Percentiles rank a stretch among this genome's conserved stretches.
Conservation (phyloP, 2,113 vertebrate genomes). For the Ciconia stormi region DNA sequence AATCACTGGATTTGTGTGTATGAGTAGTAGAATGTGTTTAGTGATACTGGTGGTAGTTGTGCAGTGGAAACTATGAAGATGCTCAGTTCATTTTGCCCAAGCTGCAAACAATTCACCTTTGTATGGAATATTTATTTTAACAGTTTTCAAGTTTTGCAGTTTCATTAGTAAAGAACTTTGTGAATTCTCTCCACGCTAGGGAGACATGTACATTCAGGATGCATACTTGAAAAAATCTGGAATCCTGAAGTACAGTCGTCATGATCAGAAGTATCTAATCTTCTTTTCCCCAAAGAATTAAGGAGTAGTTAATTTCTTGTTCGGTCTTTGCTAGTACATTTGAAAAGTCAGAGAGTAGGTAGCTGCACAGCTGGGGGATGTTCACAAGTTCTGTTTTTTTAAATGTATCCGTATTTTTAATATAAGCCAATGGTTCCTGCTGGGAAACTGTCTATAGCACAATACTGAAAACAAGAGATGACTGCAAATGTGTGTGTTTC, state of each 20-base stretch:
- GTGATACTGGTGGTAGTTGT: neutral
- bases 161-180: neutral
- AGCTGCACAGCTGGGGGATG: neutral
- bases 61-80: neutral
- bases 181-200: neutral
- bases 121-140: conserved; percentile 15
- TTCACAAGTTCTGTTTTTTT: neutral
- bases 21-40: neutral
- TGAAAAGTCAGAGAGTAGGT: neutral
- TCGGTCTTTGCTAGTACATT: neutral
- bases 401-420: conserved; percentile 24
- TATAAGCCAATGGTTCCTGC: neutral
- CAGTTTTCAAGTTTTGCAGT: neutral
- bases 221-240: neutral
- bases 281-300: neutral
- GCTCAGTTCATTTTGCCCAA: conserved; percentile 2
- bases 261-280: neutral
- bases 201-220: neutral
- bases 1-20: neutral
- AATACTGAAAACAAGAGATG: conserved; percentile 42
- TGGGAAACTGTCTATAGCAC: conserved; percentile 50
- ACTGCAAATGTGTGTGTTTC: neutral
- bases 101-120: neutral
- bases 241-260: neutral
- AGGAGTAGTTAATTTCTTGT: neutral